Evolutionary conservation across 2,113 vertebrate genomes (phyloP), one percentile per base, ranked within the genome.

Genomic region (Lates calcarifer): DNA sequence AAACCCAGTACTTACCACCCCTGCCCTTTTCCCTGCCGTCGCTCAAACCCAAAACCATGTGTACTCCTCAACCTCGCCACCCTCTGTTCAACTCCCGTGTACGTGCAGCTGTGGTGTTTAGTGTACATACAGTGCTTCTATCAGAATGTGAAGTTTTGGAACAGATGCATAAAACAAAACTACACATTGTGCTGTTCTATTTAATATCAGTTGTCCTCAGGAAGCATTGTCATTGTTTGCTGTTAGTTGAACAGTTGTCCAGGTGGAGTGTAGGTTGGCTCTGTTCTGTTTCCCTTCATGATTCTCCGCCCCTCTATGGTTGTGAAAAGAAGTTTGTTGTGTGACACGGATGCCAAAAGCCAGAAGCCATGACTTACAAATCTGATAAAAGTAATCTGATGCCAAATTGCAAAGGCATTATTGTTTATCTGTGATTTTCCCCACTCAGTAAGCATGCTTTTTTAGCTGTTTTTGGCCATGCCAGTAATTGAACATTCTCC

Each of bases 111-210:
- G 84, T 91, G 76, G 37, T 39, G 73, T 92, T 79, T 61, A 82
- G 57, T 89, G 87, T 86, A 55, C 81, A 79, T 83, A n/a, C 39
- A 74, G 61, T 87, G 77, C 70, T 69, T 81, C 70, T 77, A 56
- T 79, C 60, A 72, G 84, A 85, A 85, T 90, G 89, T 91, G 87
- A 77, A 87, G 88, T 92, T 91, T 89, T 91, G 83, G 57, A 57
- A 75, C 74, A 33, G 49, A 79, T 33, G 7, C 31, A 22, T 57
- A 60, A 51, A 18, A 83, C 82, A 88, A 89, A 91, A 87, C 88
- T 90, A 78, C 89, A 88, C 87, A 86, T 91, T 75, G 49, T 82
- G 39, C 63, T 41, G 81, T 87, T 55, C 29, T 35, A 45, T 74
- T 86, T 47, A 43, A 60, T 89, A 83, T 92, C 45, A 79, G 68